These are phyloP conservation scores for Ptilodon capucinus DNA, from an alignment of 2,888 invertebrate species.

Conservation along the genomic window DNA sequence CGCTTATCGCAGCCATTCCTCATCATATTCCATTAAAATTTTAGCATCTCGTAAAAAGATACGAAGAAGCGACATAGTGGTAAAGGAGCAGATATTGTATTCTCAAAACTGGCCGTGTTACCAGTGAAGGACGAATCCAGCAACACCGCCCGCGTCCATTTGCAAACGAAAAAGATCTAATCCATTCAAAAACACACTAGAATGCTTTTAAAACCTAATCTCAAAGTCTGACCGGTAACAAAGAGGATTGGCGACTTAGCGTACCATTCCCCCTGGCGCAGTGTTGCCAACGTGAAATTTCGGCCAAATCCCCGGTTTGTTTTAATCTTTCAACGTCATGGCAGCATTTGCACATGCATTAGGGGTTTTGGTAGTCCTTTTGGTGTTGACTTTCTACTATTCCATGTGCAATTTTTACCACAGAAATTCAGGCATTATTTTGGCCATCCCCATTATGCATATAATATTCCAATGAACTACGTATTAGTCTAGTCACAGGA, in stretches of 20 bases:
- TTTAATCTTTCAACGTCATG: conserved; percentile 14
- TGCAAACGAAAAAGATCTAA: background rate
- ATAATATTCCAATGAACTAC: too few relatives aligned
- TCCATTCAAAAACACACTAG: conserved; percentile 9
- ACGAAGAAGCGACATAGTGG: too few relatives aligned
- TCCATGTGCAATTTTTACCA: background rate
- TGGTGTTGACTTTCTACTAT: background rate
- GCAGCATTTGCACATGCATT: background rate
- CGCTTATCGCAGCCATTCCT: too few relatives aligned
- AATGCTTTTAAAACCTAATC: conserved; percentile 43
- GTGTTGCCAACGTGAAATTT: conserved; percentile 12
- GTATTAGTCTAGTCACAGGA: too few relatives aligned
- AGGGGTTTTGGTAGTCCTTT: background rate
- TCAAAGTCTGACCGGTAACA: conserved; percentile 31
- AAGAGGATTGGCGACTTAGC: conserved; percentile 41
- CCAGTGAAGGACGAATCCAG: too few relatives aligned
- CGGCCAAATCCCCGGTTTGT: conserved; percentile 14
- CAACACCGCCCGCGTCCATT: background rate
- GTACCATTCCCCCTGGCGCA: conserved; percentile 13
- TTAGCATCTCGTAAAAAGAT: too few relatives aligned
- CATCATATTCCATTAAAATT: too few relatives aligned
- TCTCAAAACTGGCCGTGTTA: too few relatives aligned
- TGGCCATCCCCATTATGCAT: too few relatives aligned
- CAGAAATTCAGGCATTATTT: too few relatives aligned
- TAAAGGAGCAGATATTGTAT: too few relatives aligned